These are phyloP conservation scores for Jacana jacana DNA, from an alignment of 2,113 vertebrate species.

Conservation along the genomic window DNA sequence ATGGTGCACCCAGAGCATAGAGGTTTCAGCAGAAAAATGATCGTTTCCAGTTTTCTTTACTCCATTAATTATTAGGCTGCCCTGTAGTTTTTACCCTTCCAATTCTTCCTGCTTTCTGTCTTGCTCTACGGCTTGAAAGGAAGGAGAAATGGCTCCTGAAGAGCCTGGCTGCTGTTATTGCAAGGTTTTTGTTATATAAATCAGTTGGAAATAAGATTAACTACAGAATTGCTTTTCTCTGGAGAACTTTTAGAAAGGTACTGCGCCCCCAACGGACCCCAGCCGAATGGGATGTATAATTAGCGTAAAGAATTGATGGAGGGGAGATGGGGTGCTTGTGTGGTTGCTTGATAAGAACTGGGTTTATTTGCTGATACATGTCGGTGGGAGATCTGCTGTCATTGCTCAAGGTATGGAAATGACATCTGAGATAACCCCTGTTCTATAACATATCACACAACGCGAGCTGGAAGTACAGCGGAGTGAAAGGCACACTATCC, in stretches of 20 bases:
- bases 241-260: not conserved
- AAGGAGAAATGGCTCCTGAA: not conserved
- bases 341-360: not conserved
- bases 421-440: constrained; percentile 37
- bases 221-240: not conserved
- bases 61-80: not conserved
- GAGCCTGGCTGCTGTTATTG: not conserved
- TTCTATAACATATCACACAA: not conserved
- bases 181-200: not conserved
- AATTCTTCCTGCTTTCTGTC: not conserved
- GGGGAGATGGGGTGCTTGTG: not conserved
- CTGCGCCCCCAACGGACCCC: not conserved
- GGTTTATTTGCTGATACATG: not conserved
- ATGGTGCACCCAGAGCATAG: not conserved
- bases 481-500: constrained; percentile 44
- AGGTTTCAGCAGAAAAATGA: not conserved
- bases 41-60: not conserved
- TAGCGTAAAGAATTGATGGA: not conserved
- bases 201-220: not conserved
- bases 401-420: not conserved
- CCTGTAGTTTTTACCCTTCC: not conserved
- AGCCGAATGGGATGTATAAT: not conserved
- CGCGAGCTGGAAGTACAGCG: not conserved
- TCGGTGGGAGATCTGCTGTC: not conserved
- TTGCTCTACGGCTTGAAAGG: not conserved